These are phyloP conservation scores for Platycnemis pennipes DNA, from an alignment of 2,888 invertebrate genomes.

Conservation along the genomic window DNA sequence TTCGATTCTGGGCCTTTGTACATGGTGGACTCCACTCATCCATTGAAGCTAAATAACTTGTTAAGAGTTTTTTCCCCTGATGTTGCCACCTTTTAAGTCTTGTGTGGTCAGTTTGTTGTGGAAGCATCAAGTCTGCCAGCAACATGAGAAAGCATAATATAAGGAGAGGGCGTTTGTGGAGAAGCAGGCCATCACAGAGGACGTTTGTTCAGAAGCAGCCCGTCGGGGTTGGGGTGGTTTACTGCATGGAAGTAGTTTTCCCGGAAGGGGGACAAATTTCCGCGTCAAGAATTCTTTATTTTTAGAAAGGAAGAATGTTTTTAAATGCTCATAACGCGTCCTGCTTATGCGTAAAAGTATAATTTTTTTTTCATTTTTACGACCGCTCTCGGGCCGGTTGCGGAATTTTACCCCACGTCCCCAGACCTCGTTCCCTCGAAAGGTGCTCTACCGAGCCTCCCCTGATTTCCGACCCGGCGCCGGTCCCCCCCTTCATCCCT, in stretches of 20 bases:
- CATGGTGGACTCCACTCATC: too few relatives aligned
- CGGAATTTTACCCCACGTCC: neutral
- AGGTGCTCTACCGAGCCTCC: neutral
- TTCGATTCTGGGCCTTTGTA: too few relatives aligned
- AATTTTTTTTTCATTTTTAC: neutral
- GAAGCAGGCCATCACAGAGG: neutral
- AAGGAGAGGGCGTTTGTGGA: neutral
- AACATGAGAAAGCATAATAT: too few relatives aligned
- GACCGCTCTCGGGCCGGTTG: neutral
- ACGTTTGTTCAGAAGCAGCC: neutral
- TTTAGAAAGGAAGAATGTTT: neutral
- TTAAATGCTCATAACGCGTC: neutral
- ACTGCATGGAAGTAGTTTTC: neutral
- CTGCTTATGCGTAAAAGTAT: neutral
- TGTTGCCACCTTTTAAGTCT: too few relatives aligned
- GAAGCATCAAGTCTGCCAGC: too few relatives aligned
- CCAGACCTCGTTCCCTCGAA: neutral
- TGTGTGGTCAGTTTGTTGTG: too few relatives aligned
- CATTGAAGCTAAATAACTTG: too few relatives aligned
- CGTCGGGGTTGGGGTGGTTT: neutral
- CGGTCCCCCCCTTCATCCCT: neutral
- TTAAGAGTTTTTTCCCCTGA: too few relatives aligned
- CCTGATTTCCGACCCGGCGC: constrained; percentile 7
- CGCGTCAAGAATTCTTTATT: neutral
- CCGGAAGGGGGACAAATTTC: neutral